Conservation (phyloP, 2,797 vertebrate species). For the Aeoliscus strigatus region DNA sequence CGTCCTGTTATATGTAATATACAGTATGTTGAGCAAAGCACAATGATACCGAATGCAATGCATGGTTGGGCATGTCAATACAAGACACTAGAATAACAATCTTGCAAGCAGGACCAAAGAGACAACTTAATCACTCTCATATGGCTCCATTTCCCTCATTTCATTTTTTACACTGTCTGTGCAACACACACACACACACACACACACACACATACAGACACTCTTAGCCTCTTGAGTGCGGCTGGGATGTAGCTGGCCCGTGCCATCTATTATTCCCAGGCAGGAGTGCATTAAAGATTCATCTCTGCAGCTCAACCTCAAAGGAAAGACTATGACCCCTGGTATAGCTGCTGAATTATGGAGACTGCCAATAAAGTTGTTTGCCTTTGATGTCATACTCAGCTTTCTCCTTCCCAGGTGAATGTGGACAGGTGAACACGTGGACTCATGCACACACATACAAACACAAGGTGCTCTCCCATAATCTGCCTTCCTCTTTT, state of each 20-base stretch:
- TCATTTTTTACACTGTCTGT: no score
- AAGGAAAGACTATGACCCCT: slow-evolving; percentile 73
- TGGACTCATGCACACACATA: slow-evolving; percentile 21
- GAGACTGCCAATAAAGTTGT: slow-evolving; percentile 75
- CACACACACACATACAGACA: no score
- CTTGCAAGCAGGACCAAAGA: no score
- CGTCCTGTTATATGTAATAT: no score
- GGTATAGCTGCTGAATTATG: slow-evolving; percentile 78
- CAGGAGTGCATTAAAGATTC: slow-evolving; percentile 74
- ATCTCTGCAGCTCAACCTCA: slow-evolving; percentile 72
- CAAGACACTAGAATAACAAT: no score
- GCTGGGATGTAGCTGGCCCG: slow-evolving; percentile 45
- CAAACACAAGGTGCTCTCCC: slow-evolving; percentile 14
- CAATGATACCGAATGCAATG: no score
- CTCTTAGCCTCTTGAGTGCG: slow-evolving; percentile 41
- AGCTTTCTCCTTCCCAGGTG: slow-evolving; percentile 57
- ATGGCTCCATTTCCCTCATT: no score
- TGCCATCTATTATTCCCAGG: slow-evolving; percentile 73
- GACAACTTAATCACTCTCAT: no score
- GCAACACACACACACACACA: no score
- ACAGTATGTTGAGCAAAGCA: no score
- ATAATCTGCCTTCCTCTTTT: slow-evolving; percentile 26
- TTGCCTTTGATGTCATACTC: slow-evolving; percentile 76
- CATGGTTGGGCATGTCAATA: no score
- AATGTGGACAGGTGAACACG: slow-evolving; percentile 53